phyloP scores from a whole-genome alignment of 2,797 vertebrate species.

The Harpagifer antarcticus region DNA sequence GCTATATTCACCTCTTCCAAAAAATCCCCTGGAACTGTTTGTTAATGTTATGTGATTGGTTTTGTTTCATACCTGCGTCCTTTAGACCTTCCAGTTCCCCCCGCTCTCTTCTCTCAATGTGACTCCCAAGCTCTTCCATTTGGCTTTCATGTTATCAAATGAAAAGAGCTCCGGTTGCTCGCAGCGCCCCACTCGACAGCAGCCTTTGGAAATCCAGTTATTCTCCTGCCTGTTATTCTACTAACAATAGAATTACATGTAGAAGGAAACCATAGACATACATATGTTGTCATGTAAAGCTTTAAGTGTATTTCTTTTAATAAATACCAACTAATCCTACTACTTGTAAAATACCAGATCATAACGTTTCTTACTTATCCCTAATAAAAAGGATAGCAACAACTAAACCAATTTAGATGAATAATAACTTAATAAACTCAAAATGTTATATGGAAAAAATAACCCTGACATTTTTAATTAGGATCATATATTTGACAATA shows the following conservation, averaged over 20 bases:
- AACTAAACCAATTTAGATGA: too few relatives aligned
- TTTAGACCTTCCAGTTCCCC: slow-evolving; percentile 18
- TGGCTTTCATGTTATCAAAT: slow-evolving; percentile 52
- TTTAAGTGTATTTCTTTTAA: too few relatives aligned
- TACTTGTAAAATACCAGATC: too few relatives aligned
- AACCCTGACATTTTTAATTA: too few relatives aligned
- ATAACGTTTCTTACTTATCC: too few relatives aligned
- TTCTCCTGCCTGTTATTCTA: slow-evolving; percentile 49
- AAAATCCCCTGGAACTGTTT: slow-evolving; percentile 18
- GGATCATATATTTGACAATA: too few relatives aligned
- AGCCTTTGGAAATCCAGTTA: slow-evolving; percentile 46
- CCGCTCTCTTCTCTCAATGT: slow-evolving; percentile 2
- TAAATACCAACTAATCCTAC: too few relatives aligned
- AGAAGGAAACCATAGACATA: neutral
- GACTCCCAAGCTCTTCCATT: slow-evolving; percentile 35
- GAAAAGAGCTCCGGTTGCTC: slow-evolving; percentile 46
- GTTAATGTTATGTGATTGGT: slow-evolving; percentile 1
- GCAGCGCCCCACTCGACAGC: slow-evolving; percentile 30
- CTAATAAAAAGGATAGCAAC: too few relatives aligned
- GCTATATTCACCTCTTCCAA: slow-evolving; percentile 1
- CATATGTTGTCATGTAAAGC: too few relatives aligned
- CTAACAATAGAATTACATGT: slow-evolving; percentile 36
- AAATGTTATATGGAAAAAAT: too few relatives aligned
- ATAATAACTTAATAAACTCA: too few relatives aligned
- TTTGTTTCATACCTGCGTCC: slow-evolving; percentile 28